Evolutionary conservation across 2,797 vertebrate genomes (phyloP).

Genomic region (Coregonus ussuriensis): DNA sequence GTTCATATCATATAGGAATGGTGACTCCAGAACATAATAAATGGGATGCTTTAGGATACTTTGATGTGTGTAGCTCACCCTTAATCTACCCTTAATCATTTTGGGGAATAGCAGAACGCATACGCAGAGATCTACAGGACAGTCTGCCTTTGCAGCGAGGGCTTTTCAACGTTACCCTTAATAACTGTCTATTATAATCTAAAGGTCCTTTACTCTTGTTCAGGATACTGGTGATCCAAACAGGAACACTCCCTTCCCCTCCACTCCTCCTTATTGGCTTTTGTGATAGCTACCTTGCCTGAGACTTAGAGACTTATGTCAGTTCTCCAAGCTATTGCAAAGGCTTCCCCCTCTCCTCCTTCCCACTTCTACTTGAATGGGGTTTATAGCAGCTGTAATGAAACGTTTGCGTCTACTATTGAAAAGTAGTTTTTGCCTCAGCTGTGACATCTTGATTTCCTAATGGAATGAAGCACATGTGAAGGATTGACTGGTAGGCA

Average conservation of each 20-base stretch:
- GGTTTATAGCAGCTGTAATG: slow-evolving; percentile 33
- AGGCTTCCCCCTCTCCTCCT: background rate
- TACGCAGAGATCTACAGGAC: background rate
- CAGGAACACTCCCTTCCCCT: background rate
- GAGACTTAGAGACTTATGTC: background rate
- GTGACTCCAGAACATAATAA: background rate
- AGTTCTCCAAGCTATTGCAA: background rate
- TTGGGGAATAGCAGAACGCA: background rate
- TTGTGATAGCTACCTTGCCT: too few relatives aligned
- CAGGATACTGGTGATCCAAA: background rate
- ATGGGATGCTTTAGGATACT: background rate
- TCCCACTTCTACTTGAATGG: slow-evolving; percentile 13
- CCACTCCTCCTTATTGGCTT: too few relatives aligned
- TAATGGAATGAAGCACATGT: slow-evolving; percentile 59
- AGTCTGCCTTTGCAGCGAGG: background rate
- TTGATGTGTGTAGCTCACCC: background rate
- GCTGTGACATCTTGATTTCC: slow-evolving; percentile 35
- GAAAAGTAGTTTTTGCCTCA: slow-evolving; percentile 28
- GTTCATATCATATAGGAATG: background rate
- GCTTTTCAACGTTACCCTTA: background rate
- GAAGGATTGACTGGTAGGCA: slow-evolving; percentile 39
- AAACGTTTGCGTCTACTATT: slow-evolving; percentile 11
- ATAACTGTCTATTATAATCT: background rate
- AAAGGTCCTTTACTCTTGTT: background rate
- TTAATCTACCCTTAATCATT: background rate